Evolutionary conservation across 2,113 vertebrate genomes (phyloP), one percentile per base, ranked within the genome.

Genomic region (Butorides virescens): DNA sequence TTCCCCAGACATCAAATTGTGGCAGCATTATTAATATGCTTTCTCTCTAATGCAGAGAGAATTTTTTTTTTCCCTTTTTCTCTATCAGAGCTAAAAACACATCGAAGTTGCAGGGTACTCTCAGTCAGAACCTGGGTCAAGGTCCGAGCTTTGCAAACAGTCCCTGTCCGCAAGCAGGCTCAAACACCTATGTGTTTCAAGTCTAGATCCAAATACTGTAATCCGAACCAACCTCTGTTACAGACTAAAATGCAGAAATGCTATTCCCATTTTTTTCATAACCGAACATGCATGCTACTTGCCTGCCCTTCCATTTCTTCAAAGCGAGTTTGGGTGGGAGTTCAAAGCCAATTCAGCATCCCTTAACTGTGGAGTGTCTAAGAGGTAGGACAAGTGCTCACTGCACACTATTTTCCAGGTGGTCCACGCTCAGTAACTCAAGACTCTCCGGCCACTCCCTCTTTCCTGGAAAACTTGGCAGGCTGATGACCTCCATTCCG

Each of bases 401-500:
- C 93, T 62, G 88, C 58, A 15, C 55, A 15, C 79, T 86, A 20
- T 85, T 80, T 80, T 81, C 90, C 90, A 96, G 96, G 95, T 94
- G 88, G 93, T 90, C 95, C 74, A 70, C 0, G 3, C 92, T 90
- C 77, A 7, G 77, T 10, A 91, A 68, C 52, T 67, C 78, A 34
- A 94, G 74, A 34, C 68, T 92, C 63, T 27, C 36, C 23, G 0
- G 96, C 94, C 95, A 95, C 95, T 96, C 96, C 96, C 93, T 95
- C 94, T 96, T 97, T 97, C 96, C 95, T 97, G 92, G 92, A 97
- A 97, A 96, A 88, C 91, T 18, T 92, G 55, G 46, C 78, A 95
- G 52, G 55, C 42, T 79, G 67, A 49, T 92, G 87, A 87, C 92
- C 91, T 96, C 94, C 70, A 36, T 53, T 71, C 29, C 3, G 0